Conservation (phyloP, 2,888 invertebrate species). For the Apodemia zela region DNA sequence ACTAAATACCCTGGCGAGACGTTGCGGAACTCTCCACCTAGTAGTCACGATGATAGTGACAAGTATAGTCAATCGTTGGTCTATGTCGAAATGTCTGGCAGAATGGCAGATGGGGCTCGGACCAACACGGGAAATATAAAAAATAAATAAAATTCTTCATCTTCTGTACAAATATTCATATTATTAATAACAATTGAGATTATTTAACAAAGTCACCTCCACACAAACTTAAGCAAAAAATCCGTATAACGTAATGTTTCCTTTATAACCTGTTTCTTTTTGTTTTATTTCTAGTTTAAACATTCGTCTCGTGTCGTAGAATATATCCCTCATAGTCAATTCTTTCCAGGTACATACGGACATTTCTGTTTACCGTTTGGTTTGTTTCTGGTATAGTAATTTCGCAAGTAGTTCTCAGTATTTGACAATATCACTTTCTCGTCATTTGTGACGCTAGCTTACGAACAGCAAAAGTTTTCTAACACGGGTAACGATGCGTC, state of each 20-base stretch:
- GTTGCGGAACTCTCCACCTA: too few relatives aligned
- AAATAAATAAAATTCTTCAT: too few relatives aligned
- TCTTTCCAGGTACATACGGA: background rate
- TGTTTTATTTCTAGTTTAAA: background rate
- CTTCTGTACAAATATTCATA: too few relatives aligned
- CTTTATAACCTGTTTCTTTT: background rate
- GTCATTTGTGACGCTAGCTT: conserved; percentile 16
- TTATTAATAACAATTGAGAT: too few relatives aligned
- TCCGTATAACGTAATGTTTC: background rate
- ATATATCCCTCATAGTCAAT: background rate
- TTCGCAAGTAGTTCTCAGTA: background rate
- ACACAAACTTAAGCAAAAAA: too few relatives aligned
- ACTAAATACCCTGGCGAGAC: too few relatives aligned
- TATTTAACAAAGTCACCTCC: too few relatives aligned
- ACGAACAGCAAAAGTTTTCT: conserved; percentile 3
- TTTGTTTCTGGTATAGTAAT: conserved; percentile 1
- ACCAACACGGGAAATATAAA: too few relatives aligned
- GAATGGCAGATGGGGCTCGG: too few relatives aligned
- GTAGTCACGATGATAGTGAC: too few relatives aligned
- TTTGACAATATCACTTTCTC: conserved; percentile 10
- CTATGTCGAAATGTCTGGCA: too few relatives aligned
- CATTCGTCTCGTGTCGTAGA: background rate
- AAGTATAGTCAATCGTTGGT: too few relatives aligned
- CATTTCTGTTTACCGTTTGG: background rate
- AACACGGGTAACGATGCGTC: background rate